Conservation (phyloP, 2,113 vertebrate genomes). For the Microtus montanus region DNA sequence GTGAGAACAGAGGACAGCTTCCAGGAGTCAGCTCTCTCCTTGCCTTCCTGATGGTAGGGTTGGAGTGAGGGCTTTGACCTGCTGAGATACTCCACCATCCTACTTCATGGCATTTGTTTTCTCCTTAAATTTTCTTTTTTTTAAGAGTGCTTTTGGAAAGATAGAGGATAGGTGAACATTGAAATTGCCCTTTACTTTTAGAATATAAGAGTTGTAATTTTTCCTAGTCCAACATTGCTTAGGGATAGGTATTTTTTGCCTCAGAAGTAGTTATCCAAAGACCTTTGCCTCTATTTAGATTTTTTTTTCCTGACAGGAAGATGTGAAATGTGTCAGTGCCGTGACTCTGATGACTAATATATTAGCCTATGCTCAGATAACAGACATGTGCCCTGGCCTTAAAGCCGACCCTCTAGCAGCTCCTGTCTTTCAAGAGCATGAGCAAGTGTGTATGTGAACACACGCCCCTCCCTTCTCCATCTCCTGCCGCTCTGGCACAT, state of each 20-base stretch:
- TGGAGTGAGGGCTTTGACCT: neutral
- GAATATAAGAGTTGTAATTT: constrained; percentile 33
- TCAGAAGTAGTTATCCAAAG: neutral
- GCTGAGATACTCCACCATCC: too few relatives aligned
- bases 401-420: neutral
- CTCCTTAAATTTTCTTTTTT: constrained; percentile 2
- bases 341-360: neutral
- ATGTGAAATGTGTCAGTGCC: constrained; percentile 1
- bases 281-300: neutral
- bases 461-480: neutral
- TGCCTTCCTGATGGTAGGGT: too few relatives aligned
- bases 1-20: neutral
- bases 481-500: neutral
- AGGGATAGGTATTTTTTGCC: neutral
- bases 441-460: neutral
- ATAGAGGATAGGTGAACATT: neutral
- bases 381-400: neutral
- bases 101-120: neutral
- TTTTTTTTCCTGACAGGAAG: neutral
- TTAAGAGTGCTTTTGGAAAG: constrained; percentile 37
- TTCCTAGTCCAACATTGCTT: neutral
- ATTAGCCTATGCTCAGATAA: neutral
- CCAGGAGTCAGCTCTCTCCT: neutral
- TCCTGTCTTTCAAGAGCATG: neutral
- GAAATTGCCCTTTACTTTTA: constrained; percentile 20